Percentiles rank a stretch among this genome's conserved stretches.
Evolutionary conservation across 2,888 invertebrate genomes (phyloP).

Genomic region (Phlogophora meticulosa): DNA sequence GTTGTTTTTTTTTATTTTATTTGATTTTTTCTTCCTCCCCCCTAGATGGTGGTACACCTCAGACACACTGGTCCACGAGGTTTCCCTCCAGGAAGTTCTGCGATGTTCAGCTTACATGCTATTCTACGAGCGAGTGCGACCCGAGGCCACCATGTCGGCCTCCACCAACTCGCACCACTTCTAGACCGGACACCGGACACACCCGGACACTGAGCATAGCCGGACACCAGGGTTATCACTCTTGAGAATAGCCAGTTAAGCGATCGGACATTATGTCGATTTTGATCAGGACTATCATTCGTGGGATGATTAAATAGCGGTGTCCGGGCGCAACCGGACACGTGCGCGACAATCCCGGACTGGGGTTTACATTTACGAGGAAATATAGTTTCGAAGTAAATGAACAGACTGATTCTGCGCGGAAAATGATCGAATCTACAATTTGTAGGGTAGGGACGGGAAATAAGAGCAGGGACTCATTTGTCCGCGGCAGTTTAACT

Average conservation of each 20-base stretch:
- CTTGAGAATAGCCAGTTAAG: neutral
- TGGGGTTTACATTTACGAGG: slow-evolving; percentile 6
- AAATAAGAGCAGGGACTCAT: neutral
- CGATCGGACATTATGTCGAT: slow-evolving; percentile 1
- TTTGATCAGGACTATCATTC: neutral
- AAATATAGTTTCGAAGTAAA: slow-evolving; percentile 20
- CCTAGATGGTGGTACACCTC: slow-evolving; percentile 96
- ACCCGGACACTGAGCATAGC: neutral
- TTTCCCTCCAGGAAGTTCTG: slow-evolving; percentile 95
- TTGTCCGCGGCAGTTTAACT: too few relatives aligned
- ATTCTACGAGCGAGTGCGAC: slow-evolving; percentile 94
- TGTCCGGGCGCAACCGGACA: neutral
- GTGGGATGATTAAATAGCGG: neutral
- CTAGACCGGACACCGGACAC: slow-evolving; percentile 47
- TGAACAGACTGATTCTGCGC: neutral
- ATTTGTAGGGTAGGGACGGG: neutral
- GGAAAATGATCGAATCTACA: too few relatives aligned
- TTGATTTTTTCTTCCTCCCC: too few relatives aligned
- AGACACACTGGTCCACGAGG: slow-evolving; percentile 96
- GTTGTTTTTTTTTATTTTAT: too few relatives aligned
- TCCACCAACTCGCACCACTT: slow-evolving; percentile 70
- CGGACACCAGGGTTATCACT: slow-evolving; percentile 35
- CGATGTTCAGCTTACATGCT: slow-evolving; percentile 97
- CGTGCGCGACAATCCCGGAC: too few relatives aligned
- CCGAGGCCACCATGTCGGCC: slow-evolving; percentile 51